phyloP scores from a whole-genome alignment of 2,797 vertebrate genomes.

The Dipus sagitta region DNA sequence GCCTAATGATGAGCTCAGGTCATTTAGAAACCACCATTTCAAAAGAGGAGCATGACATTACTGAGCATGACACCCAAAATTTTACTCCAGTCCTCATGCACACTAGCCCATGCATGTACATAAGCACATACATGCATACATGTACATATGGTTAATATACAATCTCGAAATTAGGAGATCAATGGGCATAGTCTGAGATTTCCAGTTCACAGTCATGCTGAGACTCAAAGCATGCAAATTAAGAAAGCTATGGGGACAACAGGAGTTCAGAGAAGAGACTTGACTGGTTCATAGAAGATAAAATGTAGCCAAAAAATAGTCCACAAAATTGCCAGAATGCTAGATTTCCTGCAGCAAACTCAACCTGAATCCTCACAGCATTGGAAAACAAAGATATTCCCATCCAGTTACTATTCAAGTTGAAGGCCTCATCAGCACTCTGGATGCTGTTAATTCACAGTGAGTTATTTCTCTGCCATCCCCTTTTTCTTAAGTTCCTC shows the following conservation, averaged over 20 bases:
- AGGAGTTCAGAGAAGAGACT: slow-evolving; percentile 13
- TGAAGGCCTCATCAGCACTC: not conserved
- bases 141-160: not conserved
- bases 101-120: too few relatives aligned
- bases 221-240: not conserved
- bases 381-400: not conserved
- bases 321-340: not conserved
- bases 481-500: not conserved
- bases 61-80: too few relatives aligned
- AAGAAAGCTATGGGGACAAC: not conserved
- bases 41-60: too few relatives aligned
- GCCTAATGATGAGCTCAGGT: too few relatives aligned
- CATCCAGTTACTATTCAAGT: not conserved
- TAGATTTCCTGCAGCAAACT: not conserved
- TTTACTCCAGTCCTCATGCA: too few relatives aligned
- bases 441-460: not conserved
- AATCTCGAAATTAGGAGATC: not conserved
- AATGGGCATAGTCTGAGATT: not conserved
- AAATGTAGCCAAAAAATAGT: not conserved
- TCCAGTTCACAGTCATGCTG: not conserved
- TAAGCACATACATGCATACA: too few relatives aligned
- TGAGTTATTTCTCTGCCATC: not conserved
- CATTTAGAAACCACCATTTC: too few relatives aligned
- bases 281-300: not conserved
- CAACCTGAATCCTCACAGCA: not conserved